Conservation (phyloP, 1,140 invertebrate genomes). For the Microplitis mediator region DNA sequence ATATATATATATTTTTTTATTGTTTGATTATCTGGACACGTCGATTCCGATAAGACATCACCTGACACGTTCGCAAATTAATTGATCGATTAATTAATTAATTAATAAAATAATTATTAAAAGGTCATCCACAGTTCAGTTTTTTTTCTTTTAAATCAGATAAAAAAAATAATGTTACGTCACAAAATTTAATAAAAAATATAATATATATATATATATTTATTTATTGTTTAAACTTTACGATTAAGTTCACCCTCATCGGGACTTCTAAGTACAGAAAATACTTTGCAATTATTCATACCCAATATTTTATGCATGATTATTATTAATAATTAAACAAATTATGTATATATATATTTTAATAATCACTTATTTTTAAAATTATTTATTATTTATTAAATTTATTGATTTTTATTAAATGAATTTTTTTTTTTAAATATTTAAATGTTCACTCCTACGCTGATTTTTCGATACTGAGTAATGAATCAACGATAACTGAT, state of each 20-base stretch:
- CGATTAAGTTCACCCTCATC: conserved; percentile 50
- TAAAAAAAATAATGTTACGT: background rate
- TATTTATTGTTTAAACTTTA: conserved; percentile 39
- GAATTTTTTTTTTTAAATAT: too few species aligned
- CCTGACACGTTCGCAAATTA: background rate
- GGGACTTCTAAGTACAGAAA: conserved; percentile 60
- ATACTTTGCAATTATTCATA: conserved; percentile 50
- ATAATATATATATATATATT: background rate
- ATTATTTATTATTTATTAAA: background rate
- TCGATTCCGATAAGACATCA: too few species aligned
- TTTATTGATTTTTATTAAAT: too few species aligned
- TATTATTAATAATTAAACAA: conserved; percentile 45
- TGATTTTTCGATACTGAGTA: too few species aligned
- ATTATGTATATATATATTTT: background rate
- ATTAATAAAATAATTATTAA: too few species aligned
- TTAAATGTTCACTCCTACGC: too few species aligned
- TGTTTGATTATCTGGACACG: too few species aligned
- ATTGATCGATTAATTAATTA: too few species aligned
- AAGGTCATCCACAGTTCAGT: too few species aligned
- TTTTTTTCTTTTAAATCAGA: background rate
- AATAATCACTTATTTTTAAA: background rate
- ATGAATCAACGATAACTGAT: too few species aligned
- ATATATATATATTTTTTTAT: too few species aligned
- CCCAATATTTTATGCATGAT: conserved; percentile 51
- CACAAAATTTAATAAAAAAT: background rate